These are phyloP conservation scores for Arrhopalites spinosus DNA, from an alignment of 2,888 invertebrate species.

Conservation along the genomic window DNA sequence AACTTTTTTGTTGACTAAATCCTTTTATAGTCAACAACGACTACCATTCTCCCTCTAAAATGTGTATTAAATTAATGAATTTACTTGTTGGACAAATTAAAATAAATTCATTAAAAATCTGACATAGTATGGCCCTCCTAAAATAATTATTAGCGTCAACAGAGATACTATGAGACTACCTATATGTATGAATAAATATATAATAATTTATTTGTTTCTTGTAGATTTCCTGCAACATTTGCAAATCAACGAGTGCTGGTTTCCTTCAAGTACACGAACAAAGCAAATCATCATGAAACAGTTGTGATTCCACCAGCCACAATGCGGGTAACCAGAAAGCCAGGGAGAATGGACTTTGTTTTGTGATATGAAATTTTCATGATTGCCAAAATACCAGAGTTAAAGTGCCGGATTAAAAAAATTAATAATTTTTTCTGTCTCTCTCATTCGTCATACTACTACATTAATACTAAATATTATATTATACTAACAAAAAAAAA, in stretches of 20 bases:
- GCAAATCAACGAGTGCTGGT: slow-evolving; percentile 45
- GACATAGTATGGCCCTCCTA: too few species aligned
- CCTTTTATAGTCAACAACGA: too few species aligned
- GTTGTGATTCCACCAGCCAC: slow-evolving; percentile 46
- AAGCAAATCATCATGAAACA: not conserved
- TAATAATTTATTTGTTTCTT: slow-evolving; percentile 4
- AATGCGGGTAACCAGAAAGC: slow-evolving; percentile 49
- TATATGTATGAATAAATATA: too few species aligned
- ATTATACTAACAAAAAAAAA: not conserved
- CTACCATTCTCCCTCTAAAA: not conserved
- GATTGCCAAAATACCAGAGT: slow-evolving; percentile 25
- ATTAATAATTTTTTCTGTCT: slow-evolving; percentile 3
- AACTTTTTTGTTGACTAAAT: too few species aligned
- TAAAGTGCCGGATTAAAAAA: slow-evolving; percentile 21
- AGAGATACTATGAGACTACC: not conserved
- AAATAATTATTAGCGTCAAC: not conserved
- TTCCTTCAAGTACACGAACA: slow-evolving; percentile 44
- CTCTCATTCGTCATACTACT: not conserved
- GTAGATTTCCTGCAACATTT: slow-evolving; percentile 50
- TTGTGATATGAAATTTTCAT: slow-evolving; percentile 36
- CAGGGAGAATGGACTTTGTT: slow-evolving; percentile 50
- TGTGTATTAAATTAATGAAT: not conserved
- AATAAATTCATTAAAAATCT: too few species aligned
- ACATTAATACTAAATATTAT: not conserved
- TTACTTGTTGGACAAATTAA: not conserved